A percentile compares a stretch with the other conserved stretches of the same genome.
Conservation (phyloP, 2,797 vertebrate species). For the Zonotrichia albicollis region DNA sequence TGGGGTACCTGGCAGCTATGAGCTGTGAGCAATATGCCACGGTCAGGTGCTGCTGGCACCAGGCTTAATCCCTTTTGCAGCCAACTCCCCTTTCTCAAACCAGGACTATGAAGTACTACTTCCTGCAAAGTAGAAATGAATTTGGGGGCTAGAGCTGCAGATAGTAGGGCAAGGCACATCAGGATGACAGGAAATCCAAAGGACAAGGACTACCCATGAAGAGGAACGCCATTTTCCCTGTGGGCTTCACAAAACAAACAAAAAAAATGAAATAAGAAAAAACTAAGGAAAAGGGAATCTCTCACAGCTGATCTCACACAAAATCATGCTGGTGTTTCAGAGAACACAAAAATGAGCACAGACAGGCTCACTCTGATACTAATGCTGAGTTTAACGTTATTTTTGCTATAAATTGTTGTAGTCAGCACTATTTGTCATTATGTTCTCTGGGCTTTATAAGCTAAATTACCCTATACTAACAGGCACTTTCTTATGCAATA, state of each 20-base stretch:
- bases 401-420: constrained; percentile 9
- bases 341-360: neutral
- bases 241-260: neutral
- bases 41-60: neutral
- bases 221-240: neutral
- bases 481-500: neutral
- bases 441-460: neutral
- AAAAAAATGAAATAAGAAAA: neutral
- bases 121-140: neutral
- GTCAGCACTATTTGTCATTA: constrained; percentile 27
- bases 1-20: accelerated
- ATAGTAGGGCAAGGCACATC: neutral
- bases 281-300: neutral
- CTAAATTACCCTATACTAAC: neutral
- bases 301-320: neutral
- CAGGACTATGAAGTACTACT: neutral
- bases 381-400: neutral
- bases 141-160: accelerated
- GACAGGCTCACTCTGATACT: neutral
- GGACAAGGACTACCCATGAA: accelerated
- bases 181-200: neutral
- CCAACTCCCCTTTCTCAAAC: neutral
- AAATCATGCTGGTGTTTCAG: neutral
- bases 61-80: neutral
- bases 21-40: neutral